Percentiles rank a stretch among this genome's conserved stretches.
These are phyloP conservation scores for Athalia cordata DNA, from an alignment of 2,888 invertebrate genomes.

Conservation along the genomic window DNA sequence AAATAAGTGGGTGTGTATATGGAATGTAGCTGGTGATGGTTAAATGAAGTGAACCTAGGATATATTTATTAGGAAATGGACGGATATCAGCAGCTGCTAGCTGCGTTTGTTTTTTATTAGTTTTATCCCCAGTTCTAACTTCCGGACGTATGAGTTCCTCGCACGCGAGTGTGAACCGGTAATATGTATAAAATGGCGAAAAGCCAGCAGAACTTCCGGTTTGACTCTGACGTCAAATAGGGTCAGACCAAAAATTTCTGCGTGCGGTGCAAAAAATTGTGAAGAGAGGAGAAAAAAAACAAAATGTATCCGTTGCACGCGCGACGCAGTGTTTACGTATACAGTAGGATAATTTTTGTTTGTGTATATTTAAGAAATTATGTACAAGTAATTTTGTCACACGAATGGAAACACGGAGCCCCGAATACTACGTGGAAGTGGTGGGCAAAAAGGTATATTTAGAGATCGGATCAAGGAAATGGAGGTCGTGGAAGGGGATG, in stretches of 20 bases:
- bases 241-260: background rate
- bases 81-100: slow-evolving; percentile 14
- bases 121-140: slow-evolving; percentile 4
- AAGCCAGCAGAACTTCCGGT: slow-evolving; percentile 54
- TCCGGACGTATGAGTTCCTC: slow-evolving; percentile 23
- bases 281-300: too few species aligned
- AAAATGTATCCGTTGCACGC: too few species aligned
- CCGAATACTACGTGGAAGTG: too few species aligned
- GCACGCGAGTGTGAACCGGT: background rate
- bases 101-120: slow-evolving; percentile 14
- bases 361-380: too few species aligned
- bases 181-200: slow-evolving; percentile 46
- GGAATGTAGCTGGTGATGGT: background rate
- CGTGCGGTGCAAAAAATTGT: background rate
- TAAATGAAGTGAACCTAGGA: background rate
- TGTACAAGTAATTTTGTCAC: too few species aligned
- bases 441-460: slow-evolving; percentile 27
- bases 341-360: too few species aligned
- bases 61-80: slow-evolving; percentile 23
- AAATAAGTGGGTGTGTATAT: background rate
- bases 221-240: slow-evolving; percentile 59
- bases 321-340: too few species aligned
- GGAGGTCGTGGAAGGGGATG: slow-evolving; percentile 31
- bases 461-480: slow-evolving; percentile 5
- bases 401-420: too few species aligned